These are phyloP conservation scores for Pomacea maculata DNA, from an alignment of 1,140 invertebrate species.

Conservation along the genomic window DNA sequence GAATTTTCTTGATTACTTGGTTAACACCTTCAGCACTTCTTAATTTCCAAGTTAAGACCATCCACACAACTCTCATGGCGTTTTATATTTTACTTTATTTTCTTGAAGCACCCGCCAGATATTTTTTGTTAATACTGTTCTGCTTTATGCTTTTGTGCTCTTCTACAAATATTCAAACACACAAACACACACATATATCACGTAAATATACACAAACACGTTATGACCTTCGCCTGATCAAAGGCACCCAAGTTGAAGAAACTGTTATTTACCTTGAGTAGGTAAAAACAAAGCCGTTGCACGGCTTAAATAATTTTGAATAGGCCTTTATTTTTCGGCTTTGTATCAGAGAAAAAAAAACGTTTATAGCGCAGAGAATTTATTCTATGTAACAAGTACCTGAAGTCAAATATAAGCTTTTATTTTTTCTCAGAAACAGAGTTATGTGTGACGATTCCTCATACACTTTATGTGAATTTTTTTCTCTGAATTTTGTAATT, in stretches of 20 bases:
- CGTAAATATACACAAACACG: neutral
- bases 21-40: neutral
- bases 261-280: neutral
- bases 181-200: slow-evolving; percentile 5
- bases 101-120: neutral
- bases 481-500: neutral
- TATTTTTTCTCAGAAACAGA: too few species aligned
- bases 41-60: neutral
- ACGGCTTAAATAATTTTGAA: neutral
- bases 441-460: neutral
- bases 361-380: too few species aligned
- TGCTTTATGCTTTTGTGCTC: neutral
- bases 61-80: neutral
- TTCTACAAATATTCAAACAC: neutral
- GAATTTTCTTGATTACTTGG: neutral
- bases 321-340: too few species aligned
- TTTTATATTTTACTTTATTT: neutral
- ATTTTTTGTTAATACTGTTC: neutral
- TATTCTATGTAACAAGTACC: too few species aligned
- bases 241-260: neutral
- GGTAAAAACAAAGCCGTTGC: neutral
- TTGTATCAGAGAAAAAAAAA: too few species aligned
- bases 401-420: too few species aligned
- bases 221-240: neutral
- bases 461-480: neutral